These are phyloP conservation scores for Hormaphis cornu DNA, from an alignment of 1,140 invertebrate genomes.

Conservation along the genomic window DNA sequence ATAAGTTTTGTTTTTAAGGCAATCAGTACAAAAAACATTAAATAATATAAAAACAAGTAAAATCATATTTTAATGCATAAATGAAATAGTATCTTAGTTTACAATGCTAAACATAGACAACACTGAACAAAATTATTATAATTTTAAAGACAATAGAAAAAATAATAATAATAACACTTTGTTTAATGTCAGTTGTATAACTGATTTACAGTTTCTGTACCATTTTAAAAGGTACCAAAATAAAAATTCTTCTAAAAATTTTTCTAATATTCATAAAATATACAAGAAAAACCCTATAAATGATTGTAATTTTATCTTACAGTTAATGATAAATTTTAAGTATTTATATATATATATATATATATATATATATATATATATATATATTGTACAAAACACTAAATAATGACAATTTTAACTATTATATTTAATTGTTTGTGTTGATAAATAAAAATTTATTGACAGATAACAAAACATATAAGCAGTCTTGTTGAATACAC, in stretches of 20 bases:
- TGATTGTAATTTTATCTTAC: slow-evolving; percentile 16
- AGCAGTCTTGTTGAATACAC: slow-evolving; percentile 16
- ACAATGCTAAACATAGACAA: background rate
- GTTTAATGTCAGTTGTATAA: background rate
- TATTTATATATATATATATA: too few species aligned
- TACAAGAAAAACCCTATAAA: background rate
- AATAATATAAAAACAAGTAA: background rate
- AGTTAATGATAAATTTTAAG: background rate
- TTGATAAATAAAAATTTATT: slow-evolving; percentile 1
- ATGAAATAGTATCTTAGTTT: background rate
- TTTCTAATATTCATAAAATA: background rate
- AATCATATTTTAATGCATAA: slow-evolving; percentile 9
- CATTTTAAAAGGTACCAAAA: background rate
- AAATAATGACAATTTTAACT: slow-evolving; percentile 14
- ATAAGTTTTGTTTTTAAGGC: too few species aligned
- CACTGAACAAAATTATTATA: background rate
- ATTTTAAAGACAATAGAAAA: background rate
- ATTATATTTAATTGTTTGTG: background rate
- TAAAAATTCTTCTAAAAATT: background rate
- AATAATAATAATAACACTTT: background rate
- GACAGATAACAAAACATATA: slow-evolving; percentile 10
- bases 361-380: too few species aligned
- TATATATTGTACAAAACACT: too few species aligned
- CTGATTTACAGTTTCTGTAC: background rate
- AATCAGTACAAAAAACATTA: too few species aligned